Evolutionary conservation across 2,888 invertebrate genomes (phyloP), one percentile per base, ranked within the genome.

Genomic region (Mesorhabditis spiculigera): DNA sequence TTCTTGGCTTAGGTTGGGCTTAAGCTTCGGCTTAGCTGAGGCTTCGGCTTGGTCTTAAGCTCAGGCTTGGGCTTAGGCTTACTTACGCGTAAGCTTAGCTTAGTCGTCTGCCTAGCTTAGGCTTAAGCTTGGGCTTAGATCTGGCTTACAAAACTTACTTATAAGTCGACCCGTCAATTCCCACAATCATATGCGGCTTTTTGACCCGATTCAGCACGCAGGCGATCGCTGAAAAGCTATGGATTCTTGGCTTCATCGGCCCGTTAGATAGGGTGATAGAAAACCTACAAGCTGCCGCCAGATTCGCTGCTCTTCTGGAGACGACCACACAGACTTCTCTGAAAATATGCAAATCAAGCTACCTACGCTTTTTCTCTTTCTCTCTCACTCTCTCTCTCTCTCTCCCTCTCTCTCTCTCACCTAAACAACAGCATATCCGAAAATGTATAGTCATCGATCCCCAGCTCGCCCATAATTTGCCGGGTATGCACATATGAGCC

Each of bases 151-250:
- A 63, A 28, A 6, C n/a, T 28, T n/a, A 76, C 83, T 95, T 90
- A 89, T 95, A 96, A n/a, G 96, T 93, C 74, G 94, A 94, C 75
- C 95, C 95, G 87, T 96, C 96, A 84, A 96, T 93, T 76, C 94
- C 95, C 69, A 95, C 92, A 6, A 93, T 93, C 81, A 90, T 77
- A 63, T 71, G 90, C n/a, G 92, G 91, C 84, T 93, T 91, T 73
- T 90, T 89, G 90, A 96, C 94, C 88, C 93, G 93, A 87, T 94
- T 93, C 80, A 96, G 90, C 65, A 97, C 89, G 63, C 92, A 91
- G 5, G 95, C 93, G 69, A 89, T 86, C 67, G 87, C 88, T 87
- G 78, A 58, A 78, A 73, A 16, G 28, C 28, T 28, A 28, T 28
- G 28, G 28, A 28, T 28, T 28, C 28, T 28, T 28, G 28, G 28